Evolutionary conservation across 1,140 invertebrate genomes (phyloP), one percentile per base, ranked within the genome.

Genomic region (Sesamia nonagrioides): DNA sequence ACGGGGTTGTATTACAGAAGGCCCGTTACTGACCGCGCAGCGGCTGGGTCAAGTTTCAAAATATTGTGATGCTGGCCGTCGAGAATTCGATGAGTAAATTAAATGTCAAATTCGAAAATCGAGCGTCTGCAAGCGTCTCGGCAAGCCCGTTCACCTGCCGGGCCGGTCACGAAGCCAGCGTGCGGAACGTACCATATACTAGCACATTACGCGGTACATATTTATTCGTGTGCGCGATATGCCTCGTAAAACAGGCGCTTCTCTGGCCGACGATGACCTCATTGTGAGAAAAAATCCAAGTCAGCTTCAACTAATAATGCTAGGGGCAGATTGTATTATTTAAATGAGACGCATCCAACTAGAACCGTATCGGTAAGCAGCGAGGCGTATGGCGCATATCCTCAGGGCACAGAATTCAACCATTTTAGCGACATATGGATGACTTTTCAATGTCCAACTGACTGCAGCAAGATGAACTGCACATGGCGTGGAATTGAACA

Each of bases 1-100:
- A 60, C 76, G 69, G 75, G 71, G 52, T 71, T 74, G 48, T 78
- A 71, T 68, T 78, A 78, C 81, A 61, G 15, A 42, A 82, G 75
- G 78, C 83, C 87, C 84, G 88, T 89, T 91, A 87, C 81, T 54
- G 37, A 5, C 63, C 79, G 63, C 54, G 71, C 71, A 76, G 48
- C 82, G 58, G 85, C 84, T 76, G 79, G 35, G 18, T 92, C 90
- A 79, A 78, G 82, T 93, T 94, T 89, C 90, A 91, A 89, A 92
- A 94, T 92, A 92, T 94, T 92, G 83, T 90, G 86, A 88, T 82
- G 72, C 63, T 84, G 82, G 72, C 80, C 75, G 72, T 72, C 84
- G 69, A 79, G 61, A 45, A 74, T 71, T 76, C 77, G 82, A 82
- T 83, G 80, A 85, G 78, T 81, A 82, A 85, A 82, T 85, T 68